phyloP scores from a whole-genome alignment of 1,140 invertebrate genomes.

The Batillaria attramentaria region DNA sequence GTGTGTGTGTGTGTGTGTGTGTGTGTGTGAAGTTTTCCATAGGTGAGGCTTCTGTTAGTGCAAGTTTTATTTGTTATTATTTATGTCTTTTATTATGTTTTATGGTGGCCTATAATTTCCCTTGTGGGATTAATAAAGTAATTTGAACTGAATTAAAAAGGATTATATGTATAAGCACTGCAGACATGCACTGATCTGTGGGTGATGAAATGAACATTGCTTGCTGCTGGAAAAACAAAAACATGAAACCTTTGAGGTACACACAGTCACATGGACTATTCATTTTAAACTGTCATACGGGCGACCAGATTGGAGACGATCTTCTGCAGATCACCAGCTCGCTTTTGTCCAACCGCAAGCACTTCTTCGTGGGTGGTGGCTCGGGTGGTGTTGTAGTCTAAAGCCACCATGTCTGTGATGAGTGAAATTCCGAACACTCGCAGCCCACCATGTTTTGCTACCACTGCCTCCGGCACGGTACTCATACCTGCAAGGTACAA shows the following conservation, averaged over 20 bases:
- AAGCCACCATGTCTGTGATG: conserved; percentile 91
- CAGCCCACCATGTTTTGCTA: conserved; percentile 91
- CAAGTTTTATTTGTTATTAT: no score
- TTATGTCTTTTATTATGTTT: no score
- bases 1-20: conserved; percentile 11
- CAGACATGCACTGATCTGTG: background rate
- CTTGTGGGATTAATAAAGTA: no score
- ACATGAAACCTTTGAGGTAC: no score
- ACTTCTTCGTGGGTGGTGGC: conserved; percentile 92
- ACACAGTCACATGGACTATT: no score
- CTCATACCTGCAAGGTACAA: conserved; percentile 83
- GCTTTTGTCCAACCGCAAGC: conserved; percentile 82
- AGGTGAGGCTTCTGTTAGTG: no score
- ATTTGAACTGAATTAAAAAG: no score
- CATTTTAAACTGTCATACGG: background rate
- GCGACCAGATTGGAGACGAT: conserved; percentile 69
- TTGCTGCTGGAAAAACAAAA: no score
- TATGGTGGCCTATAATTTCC: no score
- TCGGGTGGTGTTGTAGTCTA: conserved; percentile 82
- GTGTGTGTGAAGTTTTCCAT: background rate
- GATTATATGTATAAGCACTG: background rate
- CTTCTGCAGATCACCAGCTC: conserved; percentile 78
- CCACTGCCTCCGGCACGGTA: conserved; percentile 91
- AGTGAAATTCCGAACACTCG: conserved; percentile 91
- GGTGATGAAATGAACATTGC: background rate